Evolutionary conservation across 2,113 vertebrate species (phyloP).

Genomic region (Cheilinus undulatus): DNA sequence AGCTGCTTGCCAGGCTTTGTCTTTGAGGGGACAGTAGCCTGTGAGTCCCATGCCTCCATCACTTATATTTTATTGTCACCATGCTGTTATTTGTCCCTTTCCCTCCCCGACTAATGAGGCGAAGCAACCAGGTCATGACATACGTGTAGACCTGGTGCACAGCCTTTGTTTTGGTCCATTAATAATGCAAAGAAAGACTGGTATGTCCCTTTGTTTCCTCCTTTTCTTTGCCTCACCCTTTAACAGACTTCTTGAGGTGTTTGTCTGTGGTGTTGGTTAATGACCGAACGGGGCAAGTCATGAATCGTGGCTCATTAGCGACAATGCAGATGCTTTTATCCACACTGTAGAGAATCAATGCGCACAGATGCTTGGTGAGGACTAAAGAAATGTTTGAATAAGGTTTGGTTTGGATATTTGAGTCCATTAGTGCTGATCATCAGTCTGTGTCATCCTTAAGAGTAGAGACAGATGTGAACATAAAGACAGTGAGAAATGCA

Average conservation of each 20-base stretch:
- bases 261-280: conserved; percentile 46
- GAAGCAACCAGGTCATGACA: conserved; percentile 51
- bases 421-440: conserved; percentile 37
- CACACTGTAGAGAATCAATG: conserved; percentile 37
- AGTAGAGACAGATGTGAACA: conserved; percentile 58
- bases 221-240: conserved; percentile 27
- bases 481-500: conserved; percentile 36
- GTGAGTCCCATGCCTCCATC: conserved; percentile 44
- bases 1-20: conserved; percentile 57
- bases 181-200: conserved; percentile 75
- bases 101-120: conserved; percentile 73
- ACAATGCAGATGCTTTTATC: conserved; percentile 19
- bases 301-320: conserved; percentile 59
- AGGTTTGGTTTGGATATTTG: conserved; percentile 35
- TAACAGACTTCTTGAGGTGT: conserved; percentile 44
- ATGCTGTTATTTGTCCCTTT: conserved; percentile 62
- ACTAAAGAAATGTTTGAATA: conserved; percentile 29
- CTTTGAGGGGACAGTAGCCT: conserved; percentile 36
- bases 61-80: conserved; percentile 70
- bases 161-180: conserved; percentile 72
- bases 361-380: conserved; percentile 49
- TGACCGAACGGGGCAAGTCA: conserved; percentile 32
- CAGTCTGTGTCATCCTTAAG: conserved; percentile 32
- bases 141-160: conserved; percentile 65
- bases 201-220: conserved; percentile 55